These are phyloP conservation scores for Bombyx huttoni DNA, from an alignment of 2,888 invertebrate species.

Conservation along the genomic window DNA sequence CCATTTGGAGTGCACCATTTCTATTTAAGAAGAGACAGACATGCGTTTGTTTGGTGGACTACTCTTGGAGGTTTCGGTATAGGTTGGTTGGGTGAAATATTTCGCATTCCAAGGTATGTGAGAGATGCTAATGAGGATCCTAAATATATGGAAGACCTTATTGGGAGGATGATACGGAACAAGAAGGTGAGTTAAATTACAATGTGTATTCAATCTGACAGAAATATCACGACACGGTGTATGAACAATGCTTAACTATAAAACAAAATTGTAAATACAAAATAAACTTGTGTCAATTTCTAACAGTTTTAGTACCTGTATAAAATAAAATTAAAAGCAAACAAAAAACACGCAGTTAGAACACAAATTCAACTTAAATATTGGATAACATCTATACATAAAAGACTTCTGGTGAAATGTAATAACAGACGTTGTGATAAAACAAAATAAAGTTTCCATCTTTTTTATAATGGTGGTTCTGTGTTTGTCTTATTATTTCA, in stretches of 20 bases:
- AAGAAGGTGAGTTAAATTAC: constrained; percentile 68
- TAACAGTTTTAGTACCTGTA: too few relatives aligned
- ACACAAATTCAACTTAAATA: too few relatives aligned
- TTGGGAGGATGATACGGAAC: constrained; percentile 72
- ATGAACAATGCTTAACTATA: too few relatives aligned
- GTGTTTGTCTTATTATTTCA: background rate
- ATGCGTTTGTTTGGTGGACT: constrained; percentile 92
- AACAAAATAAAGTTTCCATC: background rate
- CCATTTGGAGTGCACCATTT: constrained; percentile 92
- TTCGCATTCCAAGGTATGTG: constrained; percentile 88
- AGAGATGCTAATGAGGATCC: constrained; percentile 84
- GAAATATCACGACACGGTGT: too few relatives aligned
- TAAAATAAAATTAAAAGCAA: too few relatives aligned
- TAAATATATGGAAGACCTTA: constrained; percentile 75
- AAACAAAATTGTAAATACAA: too few relatives aligned
- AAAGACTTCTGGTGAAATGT: too few relatives aligned
- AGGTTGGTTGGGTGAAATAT: constrained; percentile 90
- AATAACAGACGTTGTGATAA: too few relatives aligned
- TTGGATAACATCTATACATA: too few relatives aligned
- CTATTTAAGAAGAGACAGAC: constrained; percentile 89
- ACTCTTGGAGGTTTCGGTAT: constrained; percentile 89
- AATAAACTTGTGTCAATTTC: too few relatives aligned
- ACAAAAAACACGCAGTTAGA: too few relatives aligned
- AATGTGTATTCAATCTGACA: too few relatives aligned
- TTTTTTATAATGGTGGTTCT: background rate